phyloP scores from a whole-genome alignment of 2,888 invertebrate species.

The Cephalotes varians region DNA sequence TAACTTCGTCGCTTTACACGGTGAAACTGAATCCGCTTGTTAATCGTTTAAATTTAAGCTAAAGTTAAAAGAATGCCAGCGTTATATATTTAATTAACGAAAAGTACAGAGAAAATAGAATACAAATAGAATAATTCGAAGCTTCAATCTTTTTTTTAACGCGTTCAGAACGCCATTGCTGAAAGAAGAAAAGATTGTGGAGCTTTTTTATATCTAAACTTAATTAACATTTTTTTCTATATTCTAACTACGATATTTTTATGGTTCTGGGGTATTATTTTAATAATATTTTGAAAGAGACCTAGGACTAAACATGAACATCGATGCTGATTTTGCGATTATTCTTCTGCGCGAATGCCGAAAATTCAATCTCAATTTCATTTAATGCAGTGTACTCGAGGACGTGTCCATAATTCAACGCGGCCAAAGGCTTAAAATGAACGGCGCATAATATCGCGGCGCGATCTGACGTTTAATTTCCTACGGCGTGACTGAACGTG shows the following conservation, averaged over 20 bases:
- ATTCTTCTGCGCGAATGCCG: constrained; percentile 1
- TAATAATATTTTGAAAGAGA: background rate
- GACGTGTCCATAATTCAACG: constrained; percentile 12
- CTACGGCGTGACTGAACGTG: constrained; percentile 25
- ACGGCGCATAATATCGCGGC: constrained; percentile 27
- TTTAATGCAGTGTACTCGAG: background rate
- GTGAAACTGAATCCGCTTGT: background rate
- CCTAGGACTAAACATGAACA: background rate
- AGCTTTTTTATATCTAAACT: background rate
- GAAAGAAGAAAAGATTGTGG: background rate
- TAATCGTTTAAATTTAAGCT: background rate
- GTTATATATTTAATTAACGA: constrained; percentile 20
- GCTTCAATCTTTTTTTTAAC: background rate
- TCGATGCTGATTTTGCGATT: background rate
- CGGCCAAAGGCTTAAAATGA: constrained; percentile 22
- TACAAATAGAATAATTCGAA: background rate
- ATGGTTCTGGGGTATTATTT: background rate
- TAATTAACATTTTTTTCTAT: background rate
- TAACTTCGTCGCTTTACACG: background rate
- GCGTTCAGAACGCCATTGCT: background rate
- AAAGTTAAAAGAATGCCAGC: background rate
- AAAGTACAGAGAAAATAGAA: background rate
- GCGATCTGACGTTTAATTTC: constrained; percentile 49
- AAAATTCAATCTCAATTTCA: constrained; percentile 42
- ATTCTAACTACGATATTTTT: background rate